Evolutionary conservation across 2,113 vertebrate genomes (phyloP).

Genomic region (Ptilonorhynchus violaceus): DNA sequence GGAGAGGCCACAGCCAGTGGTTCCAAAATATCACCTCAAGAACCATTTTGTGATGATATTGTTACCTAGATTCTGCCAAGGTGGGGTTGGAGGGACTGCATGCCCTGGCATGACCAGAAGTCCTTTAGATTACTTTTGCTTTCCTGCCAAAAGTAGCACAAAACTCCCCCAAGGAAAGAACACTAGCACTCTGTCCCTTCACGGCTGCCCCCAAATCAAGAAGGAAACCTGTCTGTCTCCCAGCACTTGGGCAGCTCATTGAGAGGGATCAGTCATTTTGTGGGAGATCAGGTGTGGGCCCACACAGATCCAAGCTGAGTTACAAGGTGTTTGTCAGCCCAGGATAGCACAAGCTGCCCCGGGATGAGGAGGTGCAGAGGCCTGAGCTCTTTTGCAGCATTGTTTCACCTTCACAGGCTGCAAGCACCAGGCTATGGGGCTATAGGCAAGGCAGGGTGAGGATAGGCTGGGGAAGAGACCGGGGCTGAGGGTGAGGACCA

Average conservation of each 20-base stretch:
- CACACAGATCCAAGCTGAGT: neutral
- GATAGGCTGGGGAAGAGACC: neutral
- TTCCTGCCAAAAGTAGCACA: neutral
- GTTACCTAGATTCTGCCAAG: neutral
- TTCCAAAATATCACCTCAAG: neutral
- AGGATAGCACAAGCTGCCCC: neutral
- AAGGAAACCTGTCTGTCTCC: neutral
- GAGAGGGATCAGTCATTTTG: neutral
- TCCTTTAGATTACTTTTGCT: neutral
- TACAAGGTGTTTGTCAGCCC: neutral
- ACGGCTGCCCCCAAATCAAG: neutral
- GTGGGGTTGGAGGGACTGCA: accelerated
- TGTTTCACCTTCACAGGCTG: neutral
- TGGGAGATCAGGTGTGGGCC: neutral
- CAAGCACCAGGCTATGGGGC: neutral
- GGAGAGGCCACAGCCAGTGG: neutral
- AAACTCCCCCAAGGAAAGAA: neutral
- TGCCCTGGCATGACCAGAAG: neutral
- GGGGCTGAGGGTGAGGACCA: neutral
- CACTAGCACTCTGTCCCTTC: neutral
- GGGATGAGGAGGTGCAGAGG: neutral
- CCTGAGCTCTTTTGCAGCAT: neutral
- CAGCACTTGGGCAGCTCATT: neutral
- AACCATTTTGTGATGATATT: neutral
- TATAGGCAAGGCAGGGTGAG: neutral